Evolutionary conservation across 2,113 vertebrate genomes (phyloP).

Genomic region (Atlantisia rogersi): DNA sequence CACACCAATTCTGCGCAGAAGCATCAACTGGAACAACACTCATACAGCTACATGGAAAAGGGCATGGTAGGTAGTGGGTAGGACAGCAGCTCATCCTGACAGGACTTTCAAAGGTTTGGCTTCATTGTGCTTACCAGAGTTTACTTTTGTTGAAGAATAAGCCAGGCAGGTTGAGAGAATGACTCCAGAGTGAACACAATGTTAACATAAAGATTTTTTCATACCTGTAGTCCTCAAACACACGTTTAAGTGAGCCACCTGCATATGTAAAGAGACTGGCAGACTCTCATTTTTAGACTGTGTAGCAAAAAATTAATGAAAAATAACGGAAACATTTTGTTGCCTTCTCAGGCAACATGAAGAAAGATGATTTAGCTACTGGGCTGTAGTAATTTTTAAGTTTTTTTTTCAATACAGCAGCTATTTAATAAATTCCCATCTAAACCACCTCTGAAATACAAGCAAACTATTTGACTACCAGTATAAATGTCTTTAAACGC

Average conservation of each 20-base stretch:
- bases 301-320: background rate
- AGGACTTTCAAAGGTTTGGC: background rate
- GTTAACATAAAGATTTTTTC: background rate
- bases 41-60: background rate
- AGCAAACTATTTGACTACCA: background rate
- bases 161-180: background rate
- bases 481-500: background rate
- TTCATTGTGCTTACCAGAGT: background rate
- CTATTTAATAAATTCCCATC: background rate
- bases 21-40: background rate
- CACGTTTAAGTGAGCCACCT: background rate
- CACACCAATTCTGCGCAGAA: background rate
- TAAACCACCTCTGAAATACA: background rate
- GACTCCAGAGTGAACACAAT: background rate
- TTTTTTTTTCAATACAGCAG: background rate
- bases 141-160: background rate
- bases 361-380: background rate
- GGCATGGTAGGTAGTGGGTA: background rate
- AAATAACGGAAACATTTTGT: background rate
- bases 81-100: background rate
- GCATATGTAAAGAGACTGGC: background rate
- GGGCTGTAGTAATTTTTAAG: background rate
- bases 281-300: background rate
- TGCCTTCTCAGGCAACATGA: background rate
- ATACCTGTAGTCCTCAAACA: background rate